Percentiles rank a stretch among this genome's conserved stretches.
Conservation (phyloP, 1,140 invertebrate genomes). For the Frieseomelitta varia region DNA sequence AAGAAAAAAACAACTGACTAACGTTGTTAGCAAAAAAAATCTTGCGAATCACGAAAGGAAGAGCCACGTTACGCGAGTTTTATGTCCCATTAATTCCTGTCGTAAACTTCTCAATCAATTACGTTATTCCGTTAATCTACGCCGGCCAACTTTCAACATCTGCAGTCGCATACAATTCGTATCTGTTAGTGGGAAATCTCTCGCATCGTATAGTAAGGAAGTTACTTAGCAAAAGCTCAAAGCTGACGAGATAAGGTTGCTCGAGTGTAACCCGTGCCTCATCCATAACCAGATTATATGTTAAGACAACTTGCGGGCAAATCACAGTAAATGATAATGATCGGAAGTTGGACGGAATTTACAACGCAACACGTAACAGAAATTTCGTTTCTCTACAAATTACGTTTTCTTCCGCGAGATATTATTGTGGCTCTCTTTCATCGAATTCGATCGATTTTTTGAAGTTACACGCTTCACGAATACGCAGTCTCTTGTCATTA, state of each 20-base stretch:
- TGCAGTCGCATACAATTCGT: not conserved
- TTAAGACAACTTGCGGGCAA: not conserved
- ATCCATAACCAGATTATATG: slow-evolving; percentile 11
- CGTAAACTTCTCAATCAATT: not conserved
- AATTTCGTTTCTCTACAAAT: not conserved
- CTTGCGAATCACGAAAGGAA: no score
- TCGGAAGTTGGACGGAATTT: not conserved
- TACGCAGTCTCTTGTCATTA: not conserved
- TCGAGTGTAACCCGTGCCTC: not conserved
- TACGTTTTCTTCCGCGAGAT: not conserved
- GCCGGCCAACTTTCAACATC: not conserved
- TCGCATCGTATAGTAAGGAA: not conserved
- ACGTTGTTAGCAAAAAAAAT: no score
- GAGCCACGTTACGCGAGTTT: not conserved
- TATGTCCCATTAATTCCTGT: not conserved
- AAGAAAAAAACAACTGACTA: no score
- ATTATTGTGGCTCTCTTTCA: not conserved
- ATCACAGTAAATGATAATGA: not conserved
- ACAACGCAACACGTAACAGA: not conserved
- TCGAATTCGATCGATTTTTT: not conserved
- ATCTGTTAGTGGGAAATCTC: not conserved
- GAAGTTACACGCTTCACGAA: not conserved
- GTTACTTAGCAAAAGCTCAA: slow-evolving; percentile 11
- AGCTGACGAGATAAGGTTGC: slow-evolving; percentile 19
- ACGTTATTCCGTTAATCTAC: not conserved